phyloP scores from a whole-genome alignment of 64 coral and sea anemone genomes.

The Hydrozoanthus tunicans region DNA sequence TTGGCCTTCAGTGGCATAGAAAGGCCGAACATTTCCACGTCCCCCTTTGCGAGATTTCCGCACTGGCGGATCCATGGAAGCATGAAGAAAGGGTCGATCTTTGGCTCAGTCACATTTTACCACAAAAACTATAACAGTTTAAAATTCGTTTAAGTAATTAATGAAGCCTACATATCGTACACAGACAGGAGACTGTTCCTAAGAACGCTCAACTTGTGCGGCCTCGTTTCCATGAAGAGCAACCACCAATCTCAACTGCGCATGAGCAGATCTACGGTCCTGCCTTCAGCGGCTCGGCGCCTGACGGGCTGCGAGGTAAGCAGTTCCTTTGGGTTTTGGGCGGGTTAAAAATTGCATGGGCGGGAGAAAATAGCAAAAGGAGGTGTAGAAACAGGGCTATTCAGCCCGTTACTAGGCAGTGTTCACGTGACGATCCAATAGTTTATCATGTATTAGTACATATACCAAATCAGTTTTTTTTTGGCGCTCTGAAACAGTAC shows the following conservation, averaged over 20 bases:
- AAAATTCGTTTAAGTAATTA: constrained; percentile 61
- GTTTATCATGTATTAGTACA: too few species aligned
- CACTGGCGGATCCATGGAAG: constrained; percentile 1
- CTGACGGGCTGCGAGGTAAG: too few species aligned
- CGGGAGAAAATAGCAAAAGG: too few species aligned
- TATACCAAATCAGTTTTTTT: too few species aligned
- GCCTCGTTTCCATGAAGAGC: constrained; percentile 57
- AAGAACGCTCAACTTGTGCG: constrained; percentile 35
- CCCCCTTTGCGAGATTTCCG: constrained; percentile 51
- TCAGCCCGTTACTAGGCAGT: too few species aligned
- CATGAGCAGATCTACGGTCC: not conserved
- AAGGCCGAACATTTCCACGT: constrained; percentile 24
- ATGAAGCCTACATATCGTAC: constrained; percentile 23
- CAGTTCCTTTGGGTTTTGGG: too few species aligned
- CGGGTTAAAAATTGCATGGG: too few species aligned
- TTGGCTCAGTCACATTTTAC: constrained; percentile 42
- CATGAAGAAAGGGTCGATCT: not conserved
- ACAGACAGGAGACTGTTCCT: constrained; percentile 43
- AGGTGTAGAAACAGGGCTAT: too few species aligned
- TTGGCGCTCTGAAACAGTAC: too few species aligned
- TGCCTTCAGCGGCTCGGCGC: too few species aligned
- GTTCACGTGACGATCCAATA: too few species aligned
- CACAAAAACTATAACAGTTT: constrained; percentile 42
- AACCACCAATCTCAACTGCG: not conserved
- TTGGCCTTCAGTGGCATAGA: constrained; percentile 41